phyloP scores from a whole-genome alignment of 2,113 vertebrate genomes.

The Bombycilla garrulus region DNA sequence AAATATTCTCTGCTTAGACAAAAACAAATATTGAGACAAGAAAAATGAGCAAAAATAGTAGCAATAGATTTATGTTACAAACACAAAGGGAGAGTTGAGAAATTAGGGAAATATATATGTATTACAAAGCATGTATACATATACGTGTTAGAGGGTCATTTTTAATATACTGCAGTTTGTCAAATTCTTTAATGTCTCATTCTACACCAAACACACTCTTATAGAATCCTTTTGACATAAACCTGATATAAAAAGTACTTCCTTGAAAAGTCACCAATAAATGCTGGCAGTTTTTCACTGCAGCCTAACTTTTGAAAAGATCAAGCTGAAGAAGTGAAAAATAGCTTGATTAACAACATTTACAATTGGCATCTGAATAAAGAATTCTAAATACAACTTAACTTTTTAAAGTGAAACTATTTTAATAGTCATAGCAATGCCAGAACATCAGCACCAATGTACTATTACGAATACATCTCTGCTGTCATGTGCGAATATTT shows the following conservation, averaged over 20 bases:
- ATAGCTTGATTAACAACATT: neutral
- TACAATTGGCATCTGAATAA: neutral
- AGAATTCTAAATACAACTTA: neutral
- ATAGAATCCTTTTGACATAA: neutral
- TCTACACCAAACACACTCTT: neutral
- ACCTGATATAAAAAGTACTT: neutral
- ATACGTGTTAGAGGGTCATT: neutral
- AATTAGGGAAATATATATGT: neutral
- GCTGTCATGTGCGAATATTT: neutral
- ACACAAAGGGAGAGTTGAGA: neutral
- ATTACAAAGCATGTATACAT: neutral
- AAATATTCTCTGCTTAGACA: neutral
- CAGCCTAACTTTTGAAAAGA: neutral
- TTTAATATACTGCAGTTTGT: neutral
- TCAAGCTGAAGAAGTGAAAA: neutral
- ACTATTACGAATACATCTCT: fast-evolving
- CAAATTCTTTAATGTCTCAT: neutral
- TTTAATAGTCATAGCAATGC: neutral
- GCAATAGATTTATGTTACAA: neutral
- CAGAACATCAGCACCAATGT: neutral
- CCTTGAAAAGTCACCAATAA: neutral
- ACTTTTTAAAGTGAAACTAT: neutral
- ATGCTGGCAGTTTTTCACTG: neutral
- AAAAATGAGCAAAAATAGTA: neutral
- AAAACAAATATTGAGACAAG: neutral